Percentiles rank a stretch among this genome's conserved stretches.
Evolutionary conservation across 2,113 vertebrate genomes (phyloP).

Genomic region (Oxyura jamaicensis): DNA sequence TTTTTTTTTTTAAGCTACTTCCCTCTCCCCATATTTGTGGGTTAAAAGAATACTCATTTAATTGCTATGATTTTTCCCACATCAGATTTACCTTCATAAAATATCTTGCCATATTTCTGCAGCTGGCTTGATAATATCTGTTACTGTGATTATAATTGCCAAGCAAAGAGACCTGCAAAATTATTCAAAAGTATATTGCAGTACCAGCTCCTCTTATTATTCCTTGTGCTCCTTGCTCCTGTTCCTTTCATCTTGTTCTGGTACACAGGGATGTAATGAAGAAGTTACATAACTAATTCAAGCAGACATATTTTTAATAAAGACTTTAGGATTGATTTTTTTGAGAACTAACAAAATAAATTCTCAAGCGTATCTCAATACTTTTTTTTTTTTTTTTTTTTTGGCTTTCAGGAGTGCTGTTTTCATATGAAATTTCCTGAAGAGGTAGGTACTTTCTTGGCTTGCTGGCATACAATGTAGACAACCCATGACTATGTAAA

Average conservation of each 20-base stretch:
- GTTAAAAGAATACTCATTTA: neutral
- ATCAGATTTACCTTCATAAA: slow-evolving; percentile 15
- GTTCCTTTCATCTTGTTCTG: slow-evolving; percentile 12
- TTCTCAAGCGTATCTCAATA: neutral
- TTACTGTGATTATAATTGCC: slow-evolving; percentile 24
- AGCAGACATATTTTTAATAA: slow-evolving; percentile 54
- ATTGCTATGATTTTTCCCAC: neutral
- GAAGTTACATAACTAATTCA: slow-evolving; percentile 61
- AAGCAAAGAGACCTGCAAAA: slow-evolving; percentile 28
- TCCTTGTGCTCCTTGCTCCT: neutral
- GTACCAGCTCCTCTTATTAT: slow-evolving; percentile 44
- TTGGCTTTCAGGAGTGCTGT: neutral
- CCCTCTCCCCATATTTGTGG: neutral
- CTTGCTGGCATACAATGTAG: neutral
- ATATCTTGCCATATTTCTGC: neutral
- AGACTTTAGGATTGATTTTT: slow-evolving; percentile 28
- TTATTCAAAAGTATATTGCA: slow-evolving; percentile 42
- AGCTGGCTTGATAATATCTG: slow-evolving; percentile 42
- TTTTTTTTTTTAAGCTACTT: neutral
- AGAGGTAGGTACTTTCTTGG: neutral
- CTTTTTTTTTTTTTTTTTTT: neutral
- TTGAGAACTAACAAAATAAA: slow-evolving; percentile 23
- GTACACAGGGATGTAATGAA: slow-evolving; percentile 10
- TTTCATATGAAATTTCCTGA: neutral
- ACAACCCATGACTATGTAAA: neutral